A percentile compares a stretch with the other conserved stretches of the same genome.
phyloP scores from a whole-genome alignment of 2,888 invertebrate species.

The Matsumyia berberina region DNA sequence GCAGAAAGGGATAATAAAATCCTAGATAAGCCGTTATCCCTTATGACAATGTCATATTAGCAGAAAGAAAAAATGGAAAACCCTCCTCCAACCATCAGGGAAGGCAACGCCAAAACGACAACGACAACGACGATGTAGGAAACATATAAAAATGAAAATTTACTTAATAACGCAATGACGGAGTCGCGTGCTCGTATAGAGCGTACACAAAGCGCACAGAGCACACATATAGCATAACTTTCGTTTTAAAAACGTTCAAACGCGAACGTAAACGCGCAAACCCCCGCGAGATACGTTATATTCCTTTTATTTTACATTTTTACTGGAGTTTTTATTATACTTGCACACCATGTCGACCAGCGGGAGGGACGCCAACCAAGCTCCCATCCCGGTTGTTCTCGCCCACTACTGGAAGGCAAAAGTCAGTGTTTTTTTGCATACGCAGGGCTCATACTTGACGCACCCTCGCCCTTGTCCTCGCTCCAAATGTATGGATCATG shows the following conservation, averaged over 20 bases:
- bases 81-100: background rate
- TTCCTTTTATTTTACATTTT: slow-evolving; percentile 34
- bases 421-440: slow-evolving; percentile 24
- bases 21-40: slow-evolving; percentile 39
- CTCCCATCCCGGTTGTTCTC: no score
- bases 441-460: slow-evolving; percentile 1
- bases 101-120: background rate
- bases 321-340: slow-evolving; percentile 39
- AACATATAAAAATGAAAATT: slow-evolving; percentile 37
- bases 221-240: slow-evolving; percentile 11
- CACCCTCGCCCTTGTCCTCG: background rate
- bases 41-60: slow-evolving; percentile 21
- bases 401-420: slow-evolving; percentile 12
- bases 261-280: background rate
- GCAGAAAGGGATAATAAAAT: slow-evolving; percentile 5
- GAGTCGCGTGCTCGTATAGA: slow-evolving; percentile 23
- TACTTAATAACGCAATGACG: slow-evolving; percentile 21
- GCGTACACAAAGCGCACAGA: background rate
- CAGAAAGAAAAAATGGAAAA: background rate
- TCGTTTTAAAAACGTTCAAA: slow-evolving; percentile 15
- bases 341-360: slow-evolving; percentile 11
- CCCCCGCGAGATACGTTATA: slow-evolving; percentile 11
- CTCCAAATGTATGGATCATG: slow-evolving; percentile 30
- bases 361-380: background rate
- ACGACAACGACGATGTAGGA: background rate